Base-by-base conservation (phyloP, 2,113 vertebrate species). In the Phrynosoma platyrhinos region DNA sequence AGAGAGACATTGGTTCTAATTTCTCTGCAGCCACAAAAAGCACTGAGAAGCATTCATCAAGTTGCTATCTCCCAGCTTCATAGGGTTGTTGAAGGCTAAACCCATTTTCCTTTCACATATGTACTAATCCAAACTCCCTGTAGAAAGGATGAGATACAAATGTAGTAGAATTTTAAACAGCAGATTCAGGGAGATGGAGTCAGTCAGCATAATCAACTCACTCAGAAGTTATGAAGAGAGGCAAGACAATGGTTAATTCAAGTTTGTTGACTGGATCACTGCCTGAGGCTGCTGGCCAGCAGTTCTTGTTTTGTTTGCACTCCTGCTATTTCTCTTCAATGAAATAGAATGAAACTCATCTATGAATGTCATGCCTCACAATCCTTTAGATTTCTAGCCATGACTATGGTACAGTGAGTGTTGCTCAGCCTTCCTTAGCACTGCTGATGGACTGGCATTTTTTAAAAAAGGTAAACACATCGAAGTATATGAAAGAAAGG, bases 301-400 rank as follows among this genome's bases (percentile, higher is more conserved):
- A 84, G 62, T 79, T 94, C 78, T 71, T 77, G 72, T 53, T 89
- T 91, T 94, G 58, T 86, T 94, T 94, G 84, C 68, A 86, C 88
- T 2, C 25, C 47, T 72, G 62, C 18, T 86, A 77, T 53, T 81
- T 93, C 87, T 92, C 79, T 91, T 91, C 91, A 92, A 88, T 93
- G 87, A 94, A 96, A 89, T 83, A 91, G 90, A 92, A 88, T 93
- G 87, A 94, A 96, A 90, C 87, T 91, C 87, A 94, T 93, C 84
- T 94, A 83, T 91, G 87, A 92, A 94, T 92, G 90, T 91, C 85
- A 93, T 83, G 81, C 82, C 87, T 92, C 83, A 86, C 92, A 85
- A 74, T 91, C 90, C 83, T 76, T 83, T 90, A 75, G 0, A 68
- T 89, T 88, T 76, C 89, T 92, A 94, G 80, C 91, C 95, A 82